A percentile compares a stretch with the other conserved stretches of the same genome.
Conservation (phyloP, 2,113 vertebrate species). For the Albula glossodonta region DNA sequence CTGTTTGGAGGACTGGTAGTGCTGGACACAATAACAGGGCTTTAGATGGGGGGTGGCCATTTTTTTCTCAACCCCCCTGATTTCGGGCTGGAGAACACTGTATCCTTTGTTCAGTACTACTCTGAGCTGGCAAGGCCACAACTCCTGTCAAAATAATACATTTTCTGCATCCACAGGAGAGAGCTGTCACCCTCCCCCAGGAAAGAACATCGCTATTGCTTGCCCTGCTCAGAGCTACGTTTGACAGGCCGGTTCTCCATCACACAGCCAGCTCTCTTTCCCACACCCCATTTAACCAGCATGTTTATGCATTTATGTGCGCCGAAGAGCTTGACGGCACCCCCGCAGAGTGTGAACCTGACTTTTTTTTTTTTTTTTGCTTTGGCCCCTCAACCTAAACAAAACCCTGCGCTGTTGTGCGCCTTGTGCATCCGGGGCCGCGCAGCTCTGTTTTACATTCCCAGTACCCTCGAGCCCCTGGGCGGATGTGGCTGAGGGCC, state of each 20-base stretch:
- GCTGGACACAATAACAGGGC: background rate
- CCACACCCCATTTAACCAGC: conserved; percentile 13
- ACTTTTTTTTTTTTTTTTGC: too few species aligned
- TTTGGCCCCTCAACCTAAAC: background rate
- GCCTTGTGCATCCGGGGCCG: background rate
- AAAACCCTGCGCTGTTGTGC: too few species aligned
- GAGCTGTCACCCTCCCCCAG: background rate
- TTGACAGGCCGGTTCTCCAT: background rate
- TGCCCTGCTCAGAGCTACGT: conserved; percentile 5
- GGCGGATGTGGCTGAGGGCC: conserved; percentile 10
- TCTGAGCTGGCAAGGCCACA: conserved; percentile 5
- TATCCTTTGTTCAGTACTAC: conserved; percentile 23
- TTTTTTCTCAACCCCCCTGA: background rate
- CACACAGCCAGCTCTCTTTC: background rate
- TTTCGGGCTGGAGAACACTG: conserved; percentile 16
- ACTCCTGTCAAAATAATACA: background rate
- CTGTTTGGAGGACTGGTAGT: background rate
- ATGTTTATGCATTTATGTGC: conserved; percentile 16
- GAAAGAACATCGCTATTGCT: background rate
- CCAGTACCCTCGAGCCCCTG: background rate
- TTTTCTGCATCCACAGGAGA: background rate
- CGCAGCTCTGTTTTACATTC: background rate
- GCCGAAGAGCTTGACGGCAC: background rate
- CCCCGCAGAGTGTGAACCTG: background rate
- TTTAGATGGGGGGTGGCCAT: background rate